Evolutionary conservation across 2,888 invertebrate species (phyloP).

Genomic region (Pasiphila rectangulata): DNA sequence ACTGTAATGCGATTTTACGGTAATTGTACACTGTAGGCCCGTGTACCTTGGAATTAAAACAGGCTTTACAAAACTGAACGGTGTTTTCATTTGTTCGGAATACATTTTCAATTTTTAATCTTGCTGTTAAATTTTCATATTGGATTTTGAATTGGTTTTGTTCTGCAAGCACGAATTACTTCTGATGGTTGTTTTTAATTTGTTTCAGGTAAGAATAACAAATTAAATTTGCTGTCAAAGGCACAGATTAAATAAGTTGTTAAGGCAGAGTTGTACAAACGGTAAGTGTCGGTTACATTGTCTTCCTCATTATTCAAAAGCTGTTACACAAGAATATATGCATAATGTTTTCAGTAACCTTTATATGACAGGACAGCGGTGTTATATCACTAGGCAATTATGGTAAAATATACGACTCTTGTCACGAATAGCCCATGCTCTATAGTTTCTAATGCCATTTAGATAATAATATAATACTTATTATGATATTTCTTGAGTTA

Average conservation of each 20-base stretch:
- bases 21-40: slow-evolving; percentile 44
- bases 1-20: slow-evolving; percentile 51
- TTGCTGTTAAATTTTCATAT: slow-evolving; percentile 7
- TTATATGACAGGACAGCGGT: slow-evolving; percentile 36
- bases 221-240: background rate
- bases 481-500: slow-evolving; percentile 4
- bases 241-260: background rate
- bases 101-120: slow-evolving; percentile 14
- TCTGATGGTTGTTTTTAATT: slow-evolving; percentile 36
- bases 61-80: slow-evolving; percentile 25
- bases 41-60: slow-evolving; percentile 40
- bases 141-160: slow-evolving; percentile 15
- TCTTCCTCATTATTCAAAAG: slow-evolving; percentile 36
- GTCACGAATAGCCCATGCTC: slow-evolving; percentile 24
- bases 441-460: slow-evolving; percentile 22
- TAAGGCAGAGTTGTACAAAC: background rate
- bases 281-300: slow-evolving; percentile 10
- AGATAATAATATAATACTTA: slow-evolving; percentile 20
- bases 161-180: slow-evolving; percentile 28
- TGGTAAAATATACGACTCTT: slow-evolving; percentile 29
- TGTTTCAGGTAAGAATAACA: slow-evolving; percentile 37
- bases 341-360: slow-evolving; percentile 45
- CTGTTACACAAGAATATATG: slow-evolving; percentile 39
- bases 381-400: slow-evolving; percentile 36
- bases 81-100: slow-evolving; percentile 18